Evolutionary conservation across 2,113 vertebrate species (phyloP).

Genomic region (Peromyscus californicus): DNA sequence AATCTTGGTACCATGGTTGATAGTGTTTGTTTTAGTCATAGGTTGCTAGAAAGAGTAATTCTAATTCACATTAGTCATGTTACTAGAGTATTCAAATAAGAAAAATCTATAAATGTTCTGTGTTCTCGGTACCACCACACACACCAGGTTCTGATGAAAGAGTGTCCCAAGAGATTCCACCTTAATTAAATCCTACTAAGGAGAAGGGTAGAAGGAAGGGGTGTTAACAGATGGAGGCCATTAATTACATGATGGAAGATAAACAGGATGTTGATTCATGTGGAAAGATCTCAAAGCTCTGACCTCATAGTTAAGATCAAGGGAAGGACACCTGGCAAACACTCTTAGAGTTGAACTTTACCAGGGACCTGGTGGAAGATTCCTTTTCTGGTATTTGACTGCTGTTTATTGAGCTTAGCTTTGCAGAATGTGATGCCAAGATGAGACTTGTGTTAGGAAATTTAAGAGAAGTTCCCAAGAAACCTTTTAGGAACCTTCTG

Average conservation of each 20-base stretch:
- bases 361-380: background rate
- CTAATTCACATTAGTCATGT: background rate
- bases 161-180: constrained; percentile 20
- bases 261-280: constrained; percentile 79
- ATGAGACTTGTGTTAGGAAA: background rate
- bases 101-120: background rate
- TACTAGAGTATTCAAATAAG: background rate
- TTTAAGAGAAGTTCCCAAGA: background rate
- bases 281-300: background rate
- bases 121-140: background rate
- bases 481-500: background rate
- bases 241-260: constrained; percentile 12
- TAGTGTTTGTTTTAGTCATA: constrained; percentile 10
- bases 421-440: background rate
- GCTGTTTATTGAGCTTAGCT: background rate
- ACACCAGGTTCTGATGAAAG: constrained; percentile 24
- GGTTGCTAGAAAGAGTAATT: background rate
- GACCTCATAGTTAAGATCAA: background rate
- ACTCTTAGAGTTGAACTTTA: background rate
- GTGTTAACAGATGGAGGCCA: background rate
- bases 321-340: background rate
- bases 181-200: background rate
- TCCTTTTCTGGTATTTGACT: background rate
- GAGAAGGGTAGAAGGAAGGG: constrained; percentile 9
- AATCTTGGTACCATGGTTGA: background rate